phyloP scores from a whole-genome alignment of 2,797 vertebrate genomes.

The Cynopterus sphinx region DNA sequence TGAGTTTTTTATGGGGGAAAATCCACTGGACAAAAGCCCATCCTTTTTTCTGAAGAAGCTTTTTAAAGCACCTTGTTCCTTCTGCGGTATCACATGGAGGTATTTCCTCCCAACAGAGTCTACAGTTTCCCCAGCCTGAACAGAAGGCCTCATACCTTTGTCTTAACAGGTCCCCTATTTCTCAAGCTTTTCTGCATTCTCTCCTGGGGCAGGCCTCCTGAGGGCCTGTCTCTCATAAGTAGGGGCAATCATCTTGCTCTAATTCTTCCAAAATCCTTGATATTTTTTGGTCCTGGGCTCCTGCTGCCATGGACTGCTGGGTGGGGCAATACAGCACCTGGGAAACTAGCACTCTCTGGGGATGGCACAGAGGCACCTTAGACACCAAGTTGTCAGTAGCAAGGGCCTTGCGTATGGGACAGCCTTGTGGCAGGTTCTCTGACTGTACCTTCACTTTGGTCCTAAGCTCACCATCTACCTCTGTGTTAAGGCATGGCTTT shows the following conservation, averaged over 20 bases:
- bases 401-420: not conserved
- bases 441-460: not conserved
- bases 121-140: not conserved
- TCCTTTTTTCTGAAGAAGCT: not conserved
- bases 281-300: not conserved
- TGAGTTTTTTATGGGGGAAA: not conserved
- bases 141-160: not conserved
- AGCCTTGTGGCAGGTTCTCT: not conserved
- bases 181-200: not conserved
- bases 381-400: not conserved
- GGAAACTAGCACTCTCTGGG: not conserved
- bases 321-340: not conserved
- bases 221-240: not conserved
- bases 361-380: not conserved
- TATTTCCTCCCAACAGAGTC: not conserved
- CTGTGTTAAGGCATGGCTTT: not conserved
- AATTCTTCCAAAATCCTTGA: not conserved
- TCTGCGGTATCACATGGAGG: not conserved
- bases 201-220: not conserved
- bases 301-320: not conserved
- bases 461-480: not conserved
- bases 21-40: not conserved
- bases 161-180: not conserved
- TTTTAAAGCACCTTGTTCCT: not conserved
- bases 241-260: not conserved